phyloP scores from a whole-genome alignment of 2,797 vertebrate genomes.

The Carduelis carduelis region DNA sequence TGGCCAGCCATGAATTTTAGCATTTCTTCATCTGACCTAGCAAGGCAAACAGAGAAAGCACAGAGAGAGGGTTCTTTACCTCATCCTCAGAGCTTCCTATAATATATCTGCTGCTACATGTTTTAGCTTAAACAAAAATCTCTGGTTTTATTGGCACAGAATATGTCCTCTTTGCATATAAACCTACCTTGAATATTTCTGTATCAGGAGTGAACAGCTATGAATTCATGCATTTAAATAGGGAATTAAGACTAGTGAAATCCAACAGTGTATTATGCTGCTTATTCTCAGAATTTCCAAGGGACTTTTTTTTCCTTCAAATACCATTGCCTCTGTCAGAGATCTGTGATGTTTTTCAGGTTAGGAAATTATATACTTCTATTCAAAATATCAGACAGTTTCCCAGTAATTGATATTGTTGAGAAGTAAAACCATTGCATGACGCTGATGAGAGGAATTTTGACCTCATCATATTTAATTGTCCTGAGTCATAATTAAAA shows the following conservation, averaged over 20 bases:
- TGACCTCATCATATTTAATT: background rate
- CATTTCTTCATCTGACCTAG: conserved; percentile 87
- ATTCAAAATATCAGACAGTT: background rate
- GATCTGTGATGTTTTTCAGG: background rate
- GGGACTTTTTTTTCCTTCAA: background rate
- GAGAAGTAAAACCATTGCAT: background rate
- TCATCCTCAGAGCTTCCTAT: background rate
- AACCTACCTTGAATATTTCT: background rate
- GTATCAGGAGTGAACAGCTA: background rate
- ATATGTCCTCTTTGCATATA: background rate
- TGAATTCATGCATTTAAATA: background rate
- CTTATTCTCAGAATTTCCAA: background rate
- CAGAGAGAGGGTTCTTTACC: background rate
- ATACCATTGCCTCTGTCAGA: background rate
- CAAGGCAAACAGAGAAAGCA: background rate
- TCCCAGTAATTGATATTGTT: background rate
- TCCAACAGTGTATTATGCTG: background rate
- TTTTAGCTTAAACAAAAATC: background rate
- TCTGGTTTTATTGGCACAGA: background rate
- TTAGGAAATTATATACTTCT: background rate
- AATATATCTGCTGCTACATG: background rate
- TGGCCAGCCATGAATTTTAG: conserved; percentile 78
- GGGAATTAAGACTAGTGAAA: background rate
- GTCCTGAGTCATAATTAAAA: background rate
- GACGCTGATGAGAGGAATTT: background rate